phyloP scores from a whole-genome alignment of 2,888 invertebrate genomes.

The Lepidochrysops patricia region DNA sequence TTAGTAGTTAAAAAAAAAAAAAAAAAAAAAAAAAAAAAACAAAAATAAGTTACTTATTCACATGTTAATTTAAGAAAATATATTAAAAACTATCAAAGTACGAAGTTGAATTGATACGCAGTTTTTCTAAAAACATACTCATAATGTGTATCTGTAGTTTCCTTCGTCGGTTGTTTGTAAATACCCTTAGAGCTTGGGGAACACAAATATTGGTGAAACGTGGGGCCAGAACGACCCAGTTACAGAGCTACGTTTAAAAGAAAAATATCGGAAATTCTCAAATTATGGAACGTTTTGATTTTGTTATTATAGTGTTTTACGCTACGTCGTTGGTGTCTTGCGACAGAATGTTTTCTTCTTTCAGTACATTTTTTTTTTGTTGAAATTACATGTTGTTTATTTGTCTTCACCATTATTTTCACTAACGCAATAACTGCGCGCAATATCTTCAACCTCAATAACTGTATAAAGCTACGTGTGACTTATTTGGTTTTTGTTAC shows the following conservation, averaged over 20 bases:
- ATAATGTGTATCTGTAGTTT: background rate
- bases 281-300: background rate
- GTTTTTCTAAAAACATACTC: background rate
- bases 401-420: too few relatives aligned
- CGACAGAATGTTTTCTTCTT: too few relatives aligned
- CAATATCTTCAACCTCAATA: too few relatives aligned
- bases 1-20: too few relatives aligned
- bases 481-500: too few relatives aligned
- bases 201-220: conserved; percentile 22
- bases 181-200: conserved; percentile 14
- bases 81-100: too few relatives aligned
- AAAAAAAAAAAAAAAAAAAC: too few relatives aligned
- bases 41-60: background rate
- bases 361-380: too few relatives aligned
- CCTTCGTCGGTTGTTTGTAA: conserved; percentile 8
- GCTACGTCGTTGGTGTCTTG: background rate
- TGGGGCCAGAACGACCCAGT: conserved; percentile 13
- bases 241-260: conserved; percentile 8
- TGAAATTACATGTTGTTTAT: too few relatives aligned
- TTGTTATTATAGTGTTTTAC: background rate
- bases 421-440: too few relatives aligned
- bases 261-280: background rate
- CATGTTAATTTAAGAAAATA: background rate
- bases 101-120: background rate
- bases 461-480: too few relatives aligned